Percentiles rank a stretch among this genome's conserved stretches.
Evolutionary conservation across 1,140 invertebrate species (phyloP).

Genomic region (Argopecten irradians): DNA sequence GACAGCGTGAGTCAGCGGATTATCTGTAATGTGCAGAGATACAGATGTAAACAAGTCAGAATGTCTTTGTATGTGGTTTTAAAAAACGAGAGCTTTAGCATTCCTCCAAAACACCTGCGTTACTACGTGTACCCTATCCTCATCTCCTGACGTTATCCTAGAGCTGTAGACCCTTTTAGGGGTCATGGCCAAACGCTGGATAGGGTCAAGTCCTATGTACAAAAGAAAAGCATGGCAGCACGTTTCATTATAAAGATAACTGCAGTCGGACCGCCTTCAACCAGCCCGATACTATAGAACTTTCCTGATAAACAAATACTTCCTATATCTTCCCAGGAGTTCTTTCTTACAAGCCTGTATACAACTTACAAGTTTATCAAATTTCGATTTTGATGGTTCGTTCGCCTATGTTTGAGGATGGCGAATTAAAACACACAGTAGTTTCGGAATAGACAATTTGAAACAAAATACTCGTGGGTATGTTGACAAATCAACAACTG

Average conservation of each 20-base stretch:
- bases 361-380: neutral
- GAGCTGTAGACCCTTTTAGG: neutral
- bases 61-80: neutral
- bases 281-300: neutral
- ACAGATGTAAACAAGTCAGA: neutral
- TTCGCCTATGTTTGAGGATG: neutral
- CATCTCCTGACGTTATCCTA: neutral
- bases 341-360: neutral
- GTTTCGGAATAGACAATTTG: neutral
- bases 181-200: neutral
- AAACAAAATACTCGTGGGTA: too few relatives aligned
- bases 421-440: neutral
- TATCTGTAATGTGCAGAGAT: neutral
- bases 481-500: too few relatives aligned
- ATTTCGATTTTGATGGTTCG: neutral
- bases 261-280: neutral
- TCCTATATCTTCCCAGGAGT: neutral
- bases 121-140: neutral
- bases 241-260: conserved; percentile 18
- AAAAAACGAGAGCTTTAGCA: neutral
- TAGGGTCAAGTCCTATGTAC: neutral
- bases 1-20: neutral
- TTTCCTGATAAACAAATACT: neutral
- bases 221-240: neutral
- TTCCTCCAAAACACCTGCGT: neutral